phyloP scores from a whole-genome alignment of 2,113 vertebrate genomes.

The Aphelocoma coerulescens region DNA sequence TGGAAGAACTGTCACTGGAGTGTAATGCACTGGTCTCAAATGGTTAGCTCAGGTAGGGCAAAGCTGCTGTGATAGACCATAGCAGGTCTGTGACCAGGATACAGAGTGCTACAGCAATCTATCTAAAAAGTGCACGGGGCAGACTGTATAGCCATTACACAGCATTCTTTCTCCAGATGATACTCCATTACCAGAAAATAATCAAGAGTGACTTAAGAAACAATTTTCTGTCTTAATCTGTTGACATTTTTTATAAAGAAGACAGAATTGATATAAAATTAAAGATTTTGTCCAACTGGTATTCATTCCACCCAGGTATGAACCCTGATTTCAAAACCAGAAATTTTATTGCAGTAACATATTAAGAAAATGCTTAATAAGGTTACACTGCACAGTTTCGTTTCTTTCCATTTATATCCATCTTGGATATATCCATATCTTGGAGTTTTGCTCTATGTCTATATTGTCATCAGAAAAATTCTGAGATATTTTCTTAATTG shows the following conservation, averaged over 20 bases:
- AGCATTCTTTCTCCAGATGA: not conserved
- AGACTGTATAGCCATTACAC: not conserved
- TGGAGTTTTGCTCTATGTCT: not conserved
- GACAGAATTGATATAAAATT: not conserved
- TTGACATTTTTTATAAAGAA: not conserved
- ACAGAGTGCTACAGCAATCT: not conserved
- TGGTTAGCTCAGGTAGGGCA: not conserved
- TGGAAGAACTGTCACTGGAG: not conserved
- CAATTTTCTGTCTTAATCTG: not conserved
- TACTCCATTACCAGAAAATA: not conserved
- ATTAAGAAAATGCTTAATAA: conserved; percentile 4
- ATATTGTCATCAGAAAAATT: not conserved
- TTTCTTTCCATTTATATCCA: conserved; percentile 2
- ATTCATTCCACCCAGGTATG: not conserved
- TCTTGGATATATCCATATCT: not conserved
- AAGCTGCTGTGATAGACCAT: not conserved
- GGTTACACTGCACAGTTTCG: not conserved
- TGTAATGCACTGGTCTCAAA: not conserved
- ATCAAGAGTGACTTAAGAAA: not conserved
- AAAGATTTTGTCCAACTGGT: not conserved
- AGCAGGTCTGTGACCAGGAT: not conserved
- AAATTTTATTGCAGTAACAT: not conserved
- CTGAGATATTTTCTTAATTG: conserved; percentile 16
- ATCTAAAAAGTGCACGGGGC: not conserved
- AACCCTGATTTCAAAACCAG: conserved; percentile 9